Evolutionary conservation across 2,797 vertebrate species (phyloP), one percentile per base, ranked within the genome.

Genomic region (Sarcophilus harrisii): DNA sequence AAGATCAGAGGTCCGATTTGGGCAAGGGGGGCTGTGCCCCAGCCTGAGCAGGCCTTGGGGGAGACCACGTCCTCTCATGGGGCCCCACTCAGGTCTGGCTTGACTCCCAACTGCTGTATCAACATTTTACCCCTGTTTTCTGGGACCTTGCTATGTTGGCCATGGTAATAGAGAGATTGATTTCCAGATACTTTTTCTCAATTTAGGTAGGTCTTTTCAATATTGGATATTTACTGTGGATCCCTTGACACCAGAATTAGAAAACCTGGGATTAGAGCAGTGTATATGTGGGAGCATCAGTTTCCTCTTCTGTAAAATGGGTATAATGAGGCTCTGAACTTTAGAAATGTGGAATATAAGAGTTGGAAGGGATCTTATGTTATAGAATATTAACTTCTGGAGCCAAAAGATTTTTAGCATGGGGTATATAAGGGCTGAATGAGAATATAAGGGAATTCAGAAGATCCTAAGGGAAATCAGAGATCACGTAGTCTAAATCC

Each of bases 41-140:
- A 87, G 73, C 38, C 73, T 87, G 73, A 81, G 73, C 66, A 81
- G 73, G 73, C 73, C 73, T 87, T 87, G 73, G 73, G 73, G 73
- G 73, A 87, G 73, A 87, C 73, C 38, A 87, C 10, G 73, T 87
- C 38, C 38, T 49, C 73, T 87, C 73, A 45, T 87, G 73, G 38
- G 73, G 73, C 73, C 73, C 73, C 73, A 87, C 73, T 87, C 73
- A 45, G 21, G 73, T 49, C 73, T 87, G 73, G 73, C 73, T 87
- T 87, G 73, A 87, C 73, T 87, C 73, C 73, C 38, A 87, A 87
- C 9, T 87, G 73, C 73, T 87, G 73, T 87, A 87, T 87, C 73
- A 87, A 87, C 73, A 87, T 87, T 87, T 87, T 27, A 27, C 38
- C 38, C 24, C 38, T 87, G 73, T 87, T 38, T 49, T 87, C 73